Evolutionary conservation across 2,797 vertebrate genomes (phyloP).

Genomic region (Nannoperca obscura): DNA sequence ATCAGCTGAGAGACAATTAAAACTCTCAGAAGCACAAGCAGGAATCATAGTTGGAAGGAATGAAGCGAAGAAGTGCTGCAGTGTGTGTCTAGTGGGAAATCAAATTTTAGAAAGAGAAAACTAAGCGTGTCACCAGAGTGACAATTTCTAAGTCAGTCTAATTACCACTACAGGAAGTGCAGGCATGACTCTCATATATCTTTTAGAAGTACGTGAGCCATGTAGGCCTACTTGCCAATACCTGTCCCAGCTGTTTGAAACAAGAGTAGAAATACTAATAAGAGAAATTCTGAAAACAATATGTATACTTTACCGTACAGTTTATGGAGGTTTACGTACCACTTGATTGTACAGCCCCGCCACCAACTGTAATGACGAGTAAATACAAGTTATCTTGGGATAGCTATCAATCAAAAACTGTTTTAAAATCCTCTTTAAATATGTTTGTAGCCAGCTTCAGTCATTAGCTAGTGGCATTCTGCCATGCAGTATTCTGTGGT

Average conservation of each 20-base stretch:
- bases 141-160: background rate
- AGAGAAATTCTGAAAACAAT: background rate
- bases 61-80: background rate
- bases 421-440: background rate
- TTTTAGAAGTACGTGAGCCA: background rate
- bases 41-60: background rate
- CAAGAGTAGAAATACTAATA: constrained; percentile 28
- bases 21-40: background rate
- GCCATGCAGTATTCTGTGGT: constrained; percentile 16
- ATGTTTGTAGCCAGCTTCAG: constrained; percentile 5
- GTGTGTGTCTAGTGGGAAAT: background rate
- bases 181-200: background rate
- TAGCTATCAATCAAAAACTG: background rate
- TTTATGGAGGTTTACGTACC: constrained; percentile 53
- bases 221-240: constrained; percentile 50
- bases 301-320: background rate
- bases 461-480: background rate
- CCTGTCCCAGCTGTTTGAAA: constrained; percentile 53
- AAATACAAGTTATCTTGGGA: constrained; percentile 8
- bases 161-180: background rate
- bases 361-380: constrained; percentile 55
- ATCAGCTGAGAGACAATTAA: background rate
- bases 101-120: constrained; percentile 20
- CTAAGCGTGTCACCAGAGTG: background rate
- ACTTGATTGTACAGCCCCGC: constrained; percentile 52